These are phyloP conservation scores for Vulpes ferrilata DNA, from an alignment of 2,113 vertebrate genomes.

Conservation along the genomic window DNA sequence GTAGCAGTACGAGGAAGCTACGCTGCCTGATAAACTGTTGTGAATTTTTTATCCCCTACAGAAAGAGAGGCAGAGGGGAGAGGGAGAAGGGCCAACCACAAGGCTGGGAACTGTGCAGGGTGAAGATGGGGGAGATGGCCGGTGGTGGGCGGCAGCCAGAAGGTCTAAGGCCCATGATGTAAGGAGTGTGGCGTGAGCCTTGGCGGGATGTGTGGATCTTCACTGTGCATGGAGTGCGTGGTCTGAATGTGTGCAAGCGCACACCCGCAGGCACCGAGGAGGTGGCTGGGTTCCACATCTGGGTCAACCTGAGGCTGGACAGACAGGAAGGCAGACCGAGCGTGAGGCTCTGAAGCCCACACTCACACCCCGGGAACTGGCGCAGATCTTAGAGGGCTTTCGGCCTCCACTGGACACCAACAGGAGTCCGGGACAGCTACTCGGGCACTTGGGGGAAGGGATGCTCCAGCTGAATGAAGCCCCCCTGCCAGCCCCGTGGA, in stretches of 20 bases:
- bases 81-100: not conserved
- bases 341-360: accelerated
- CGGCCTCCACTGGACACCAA: not conserved
- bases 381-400: not conserved
- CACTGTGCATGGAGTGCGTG: no score
- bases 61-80: not conserved
- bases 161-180: no score
- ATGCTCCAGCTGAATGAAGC: not conserved
- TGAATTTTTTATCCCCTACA: not conserved
- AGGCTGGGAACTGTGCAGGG: not conserved
- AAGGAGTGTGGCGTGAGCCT: not conserved
- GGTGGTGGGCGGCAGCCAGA: not conserved
- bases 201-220: not conserved
- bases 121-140: not conserved
- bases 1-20: not conserved
- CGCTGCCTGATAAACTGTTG: not conserved
- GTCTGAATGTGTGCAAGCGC: not conserved
- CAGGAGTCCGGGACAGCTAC: not conserved
- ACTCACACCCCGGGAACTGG: accelerated
- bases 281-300: not conserved
- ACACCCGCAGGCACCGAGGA: not conserved
- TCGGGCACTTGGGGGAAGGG: not conserved
- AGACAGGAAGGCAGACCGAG: not conserved
- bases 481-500: not conserved
- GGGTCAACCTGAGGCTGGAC: not conserved